Percentiles rank a stretch among this genome's conserved stretches.
Conservation (phyloP, 2,888 invertebrate species). For the Papilio elwesi region DNA sequence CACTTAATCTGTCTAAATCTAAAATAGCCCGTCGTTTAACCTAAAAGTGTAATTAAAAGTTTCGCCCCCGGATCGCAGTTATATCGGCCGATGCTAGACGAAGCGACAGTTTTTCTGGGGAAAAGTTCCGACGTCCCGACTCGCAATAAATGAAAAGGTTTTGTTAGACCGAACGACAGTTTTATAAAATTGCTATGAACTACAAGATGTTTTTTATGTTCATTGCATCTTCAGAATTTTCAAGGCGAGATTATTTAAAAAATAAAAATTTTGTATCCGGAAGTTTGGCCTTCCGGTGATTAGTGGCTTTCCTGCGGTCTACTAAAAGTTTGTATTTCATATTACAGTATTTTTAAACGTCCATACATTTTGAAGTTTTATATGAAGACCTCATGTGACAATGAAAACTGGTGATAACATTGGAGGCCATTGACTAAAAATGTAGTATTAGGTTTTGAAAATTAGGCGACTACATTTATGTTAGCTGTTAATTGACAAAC, state of each 20-base stretch:
- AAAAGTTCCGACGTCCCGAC: slow-evolving; percentile 34
- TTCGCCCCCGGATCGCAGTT: slow-evolving; percentile 31
- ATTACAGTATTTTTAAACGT: not conserved
- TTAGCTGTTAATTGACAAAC: not conserved
- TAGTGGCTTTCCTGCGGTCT: not conserved
- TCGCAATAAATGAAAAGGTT: slow-evolving; percentile 40
- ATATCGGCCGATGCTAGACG: slow-evolving; percentile 32
- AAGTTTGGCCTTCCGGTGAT: slow-evolving; percentile 10
- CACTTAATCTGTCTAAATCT: slow-evolving; percentile 33
- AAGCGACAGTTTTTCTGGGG: slow-evolving; percentile 38
- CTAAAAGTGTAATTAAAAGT: slow-evolving; percentile 41
- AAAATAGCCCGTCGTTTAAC: slow-evolving; percentile 36
- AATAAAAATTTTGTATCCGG: slow-evolving; percentile 4
- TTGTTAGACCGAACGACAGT: slow-evolving; percentile 35
- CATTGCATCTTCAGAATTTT: slow-evolving; percentile 35
- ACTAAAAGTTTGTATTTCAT: not conserved
- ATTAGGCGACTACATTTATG: not conserved
- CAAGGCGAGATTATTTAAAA: slow-evolving; percentile 28
- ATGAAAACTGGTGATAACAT: too few species aligned
- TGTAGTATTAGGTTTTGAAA: too few species aligned
- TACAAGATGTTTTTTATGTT: slow-evolving; percentile 30
- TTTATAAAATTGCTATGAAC: slow-evolving; percentile 38
- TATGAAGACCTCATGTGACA: too few species aligned
- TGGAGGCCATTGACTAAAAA: too few species aligned
- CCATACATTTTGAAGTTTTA: not conserved